Evolutionary conservation across 2,797 vertebrate species (phyloP).

Genomic region (Bradypodion pumilum): DNA sequence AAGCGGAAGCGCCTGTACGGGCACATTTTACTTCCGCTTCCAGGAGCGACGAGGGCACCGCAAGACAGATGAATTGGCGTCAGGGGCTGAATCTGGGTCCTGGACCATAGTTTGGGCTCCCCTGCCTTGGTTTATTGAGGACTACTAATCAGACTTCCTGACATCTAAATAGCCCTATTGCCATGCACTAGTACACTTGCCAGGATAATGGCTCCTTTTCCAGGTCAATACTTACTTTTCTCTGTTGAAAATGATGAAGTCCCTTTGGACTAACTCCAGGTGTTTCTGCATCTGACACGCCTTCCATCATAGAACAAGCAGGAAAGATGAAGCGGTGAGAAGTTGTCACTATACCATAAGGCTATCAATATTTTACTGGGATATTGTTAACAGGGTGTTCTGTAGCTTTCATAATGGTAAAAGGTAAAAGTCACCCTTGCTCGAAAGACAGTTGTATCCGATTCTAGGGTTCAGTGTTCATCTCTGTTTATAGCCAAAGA

Average conservation of each 20-base stretch:
- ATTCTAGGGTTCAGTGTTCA: no score
- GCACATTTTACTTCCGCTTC: no score
- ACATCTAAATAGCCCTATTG: background rate
- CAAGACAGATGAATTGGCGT: no score
- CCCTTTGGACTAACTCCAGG: constrained; percentile 89
- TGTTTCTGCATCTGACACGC: constrained; percentile 88
- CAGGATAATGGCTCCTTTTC: background rate
- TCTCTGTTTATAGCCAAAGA: no score
- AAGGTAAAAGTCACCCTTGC: no score
- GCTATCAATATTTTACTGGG: background rate
- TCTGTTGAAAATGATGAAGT: constrained; percentile 98
- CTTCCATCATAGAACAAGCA: constrained; percentile 68
- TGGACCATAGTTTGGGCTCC: no score
- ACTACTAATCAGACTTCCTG: constrained; percentile 1
- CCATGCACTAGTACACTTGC: background rate
- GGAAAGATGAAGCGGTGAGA: background rate
- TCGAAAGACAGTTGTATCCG: no score
- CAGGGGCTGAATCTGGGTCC: no score
- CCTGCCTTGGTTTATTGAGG: constrained; percentile 9
- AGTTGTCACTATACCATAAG: constrained; percentile 19
- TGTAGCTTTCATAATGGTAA: no score
- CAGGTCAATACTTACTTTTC: constrained; percentile 85
- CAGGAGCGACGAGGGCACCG: no score
- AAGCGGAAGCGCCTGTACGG: no score
- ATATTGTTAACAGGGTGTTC: background rate